Percentiles rank a stretch among this genome's conserved stretches.
phyloP scores from a whole-genome alignment of 1,140 invertebrate species.

The Augochlora pura region DNA sequence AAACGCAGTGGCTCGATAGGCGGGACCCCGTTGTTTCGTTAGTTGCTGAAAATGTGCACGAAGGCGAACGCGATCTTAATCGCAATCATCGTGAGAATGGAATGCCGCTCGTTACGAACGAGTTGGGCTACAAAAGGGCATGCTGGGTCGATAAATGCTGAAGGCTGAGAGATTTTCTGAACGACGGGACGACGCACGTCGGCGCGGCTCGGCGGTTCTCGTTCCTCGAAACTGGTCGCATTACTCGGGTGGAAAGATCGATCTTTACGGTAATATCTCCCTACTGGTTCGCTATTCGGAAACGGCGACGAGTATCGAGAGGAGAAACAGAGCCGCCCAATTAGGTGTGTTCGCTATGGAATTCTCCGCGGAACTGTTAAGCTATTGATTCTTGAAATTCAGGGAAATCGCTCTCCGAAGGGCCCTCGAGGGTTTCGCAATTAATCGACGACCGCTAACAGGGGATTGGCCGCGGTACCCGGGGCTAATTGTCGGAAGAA shows the following conservation, averaged over 20 bases:
- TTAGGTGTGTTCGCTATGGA: background rate
- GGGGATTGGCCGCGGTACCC: no score
- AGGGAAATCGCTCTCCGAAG: no score
- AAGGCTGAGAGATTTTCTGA: conserved; percentile 60
- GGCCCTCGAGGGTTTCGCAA: no score
- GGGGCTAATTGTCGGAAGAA: background rate
- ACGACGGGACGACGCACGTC: conserved; percentile 35
- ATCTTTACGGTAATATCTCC: conserved; percentile 12
- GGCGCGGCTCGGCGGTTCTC: background rate
- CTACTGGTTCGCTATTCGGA: conserved; percentile 3
- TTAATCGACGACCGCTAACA: no score
- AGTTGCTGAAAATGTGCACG: conserved; percentile 35
- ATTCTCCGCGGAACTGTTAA: background rate
- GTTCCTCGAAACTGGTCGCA: conserved; percentile 43
- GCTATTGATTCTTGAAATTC: no score
- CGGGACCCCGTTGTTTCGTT: background rate
- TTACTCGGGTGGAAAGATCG: conserved; percentile 29
- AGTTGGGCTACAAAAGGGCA: conserved; percentile 61
- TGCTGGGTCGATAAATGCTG: conserved; percentile 53
- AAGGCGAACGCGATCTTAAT: conserved; percentile 37
- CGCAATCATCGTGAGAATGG: conserved; percentile 64
- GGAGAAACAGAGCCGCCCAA: background rate
- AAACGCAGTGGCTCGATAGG: background rate
- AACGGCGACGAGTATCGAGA: background rate
- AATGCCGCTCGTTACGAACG: conserved; percentile 61